Conservation (phyloP, 2,113 vertebrate species). For the Condylura cristata region DNA sequence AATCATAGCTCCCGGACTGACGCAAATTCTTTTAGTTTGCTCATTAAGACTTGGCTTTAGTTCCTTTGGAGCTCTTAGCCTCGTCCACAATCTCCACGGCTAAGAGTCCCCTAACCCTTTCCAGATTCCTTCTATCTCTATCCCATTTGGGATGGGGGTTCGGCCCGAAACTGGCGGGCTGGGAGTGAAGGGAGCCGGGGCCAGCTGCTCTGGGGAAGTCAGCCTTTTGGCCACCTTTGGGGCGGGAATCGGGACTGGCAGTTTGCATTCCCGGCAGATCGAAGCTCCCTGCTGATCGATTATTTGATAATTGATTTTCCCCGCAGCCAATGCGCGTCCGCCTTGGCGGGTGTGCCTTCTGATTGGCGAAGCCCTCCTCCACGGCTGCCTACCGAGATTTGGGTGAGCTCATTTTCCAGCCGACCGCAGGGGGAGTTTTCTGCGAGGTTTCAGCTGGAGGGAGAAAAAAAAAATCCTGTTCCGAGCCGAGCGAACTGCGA, state of each 20-base stretch:
- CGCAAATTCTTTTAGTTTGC: background rate
- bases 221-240: conserved; percentile 73
- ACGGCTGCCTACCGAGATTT: conserved; percentile 88
- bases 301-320: conserved; percentile 91
- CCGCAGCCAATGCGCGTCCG: conserved; percentile 89
- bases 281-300: conserved; percentile 91
- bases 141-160: background rate
- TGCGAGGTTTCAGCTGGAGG: conserved; percentile 60
- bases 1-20: background rate
- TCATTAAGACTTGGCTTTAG: background rate
- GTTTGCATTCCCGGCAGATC: conserved; percentile 83
- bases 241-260: conserved; percentile 70
- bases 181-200: background rate
- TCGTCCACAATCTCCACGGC: background rate
- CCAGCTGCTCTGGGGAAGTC: conserved; percentile 10
- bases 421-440: conserved; percentile 86
- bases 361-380: conserved; percentile 89
- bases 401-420: conserved; percentile 92
- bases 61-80: background rate
- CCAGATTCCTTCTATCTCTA: background rate
- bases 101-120: background rate
- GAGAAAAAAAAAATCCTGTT: conserved; percentile 9
- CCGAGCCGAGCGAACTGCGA: conserved; percentile 67
- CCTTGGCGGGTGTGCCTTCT: conserved; percentile 80
- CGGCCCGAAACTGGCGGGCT: background rate